Base-by-base conservation (phyloP, 2,797 vertebrate species). In the Helarctos malayanus region DNA sequence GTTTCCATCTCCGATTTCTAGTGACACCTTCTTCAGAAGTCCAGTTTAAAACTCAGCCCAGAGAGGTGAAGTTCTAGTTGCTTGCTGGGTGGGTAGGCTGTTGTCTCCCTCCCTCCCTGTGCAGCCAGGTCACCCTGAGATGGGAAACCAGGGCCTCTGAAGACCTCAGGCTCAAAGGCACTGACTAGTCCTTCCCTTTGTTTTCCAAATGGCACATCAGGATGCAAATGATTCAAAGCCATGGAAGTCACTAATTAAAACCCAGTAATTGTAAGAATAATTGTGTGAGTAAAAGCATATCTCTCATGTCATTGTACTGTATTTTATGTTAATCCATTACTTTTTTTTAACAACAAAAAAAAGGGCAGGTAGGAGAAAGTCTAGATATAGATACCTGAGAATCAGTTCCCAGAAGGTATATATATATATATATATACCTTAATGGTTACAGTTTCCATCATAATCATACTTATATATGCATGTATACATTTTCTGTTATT, bases 311-410 rank as follows among this genome's bases (percentile, higher is more conserved):
- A 41, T 61, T 86, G 52, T 65, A n/a, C 19, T 92, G 4, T 93
- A 23, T 7, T 81, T 79, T 84, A 13, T 61, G 32, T 83, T 89
- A 57, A 29, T 65, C 3, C 0, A 1, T 68, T 83, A 92, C 27
- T 29, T 92, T n/a, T 38, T 79, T 73, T 54, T 27, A 75, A 59
- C 23, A 2, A 29, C n/a, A n/a, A 23, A 61, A 4, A 49, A 54
- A 54, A 32, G 25, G 1, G 13, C 45, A n/a, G 16, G 19, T 32
- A 68, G 18, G 27, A 56, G 41, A 63, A 45, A 54, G 2, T 83
- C 54, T 75, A 78, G 38, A 38, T 49, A 91, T 12, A 38, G 45
- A 23, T 65, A 59, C 49, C 52, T 91, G 78, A 95, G 84, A 91
- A 86, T 47, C 49, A 85, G 14, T 61, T 76, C 52, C 2, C 19